Evolutionary conservation across 2,888 invertebrate species (phyloP).

Genomic region (Melangyna quadrimaculata): DNA sequence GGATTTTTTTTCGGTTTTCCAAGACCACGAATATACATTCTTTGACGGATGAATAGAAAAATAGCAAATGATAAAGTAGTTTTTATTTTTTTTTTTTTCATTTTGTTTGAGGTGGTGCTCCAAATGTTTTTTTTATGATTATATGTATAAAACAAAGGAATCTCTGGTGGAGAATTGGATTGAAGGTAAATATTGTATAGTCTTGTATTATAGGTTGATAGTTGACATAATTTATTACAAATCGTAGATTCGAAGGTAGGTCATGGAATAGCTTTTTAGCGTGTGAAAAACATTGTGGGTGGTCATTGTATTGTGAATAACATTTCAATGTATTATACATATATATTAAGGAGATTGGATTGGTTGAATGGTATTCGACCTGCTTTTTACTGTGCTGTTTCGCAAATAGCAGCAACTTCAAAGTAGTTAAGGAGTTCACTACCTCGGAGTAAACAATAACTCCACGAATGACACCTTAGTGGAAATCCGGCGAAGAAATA

Average conservation of each 20-base stretch:
- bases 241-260: slow-evolving; percentile 39
- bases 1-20: not conserved
- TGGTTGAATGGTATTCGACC: slow-evolving; percentile 51
- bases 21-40: not conserved
- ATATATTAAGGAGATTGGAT: not conserved
- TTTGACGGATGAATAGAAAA: not conserved
- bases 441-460: too few species aligned
- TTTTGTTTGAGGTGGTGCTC: not conserved
- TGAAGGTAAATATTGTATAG: slow-evolving; percentile 1
- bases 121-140: not conserved
- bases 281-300: slow-evolving; percentile 16
- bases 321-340: not conserved
- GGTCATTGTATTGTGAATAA: not conserved
- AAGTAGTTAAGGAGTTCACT: too few species aligned
- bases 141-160: slow-evolving; percentile 17
- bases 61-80: not conserved
- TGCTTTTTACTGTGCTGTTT: too few species aligned
- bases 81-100: not conserved
- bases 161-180: not conserved
- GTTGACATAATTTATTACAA: slow-evolving; percentile 61
- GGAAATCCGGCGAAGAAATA: too few species aligned
- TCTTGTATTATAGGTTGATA: not conserved
- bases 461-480: too few species aligned
- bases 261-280: slow-evolving; percentile 53
- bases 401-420: too few species aligned